Base-by-base conservation (phyloP, 1,140 invertebrate species). In the Microvelia longipes region DNA sequence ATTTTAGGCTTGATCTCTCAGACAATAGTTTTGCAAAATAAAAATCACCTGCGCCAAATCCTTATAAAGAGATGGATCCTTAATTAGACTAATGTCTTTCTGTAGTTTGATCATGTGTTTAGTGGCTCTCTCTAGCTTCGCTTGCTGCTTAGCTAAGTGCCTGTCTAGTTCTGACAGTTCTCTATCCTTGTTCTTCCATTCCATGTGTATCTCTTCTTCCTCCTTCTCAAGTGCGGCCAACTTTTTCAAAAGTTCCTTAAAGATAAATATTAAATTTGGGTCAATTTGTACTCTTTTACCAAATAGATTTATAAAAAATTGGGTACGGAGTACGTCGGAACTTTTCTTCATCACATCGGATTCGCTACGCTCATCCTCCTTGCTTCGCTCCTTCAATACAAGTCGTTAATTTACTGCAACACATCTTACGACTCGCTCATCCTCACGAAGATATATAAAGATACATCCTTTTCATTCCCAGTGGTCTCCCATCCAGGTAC, bases 61-160 rank as follows among this genome's bases (percentile, higher is more conserved):
- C 15, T 68, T 67, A 2, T 69, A 30, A 2, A 35, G n/a, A 5
- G 35, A 50, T 0, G 72, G 27, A 5, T 68, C 69, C 24, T 70
- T 73, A 1, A 64, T 24, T 1, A 35, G 27, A n/a, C 63, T 66
- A 0, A 75, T 29, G n/a, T 75, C 74, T 30, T 67, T 66, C 19
- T 70, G 63, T 5, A 75, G 15, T 64, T 70, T 73, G 11, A 67
- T 28, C 61, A 75, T 61, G 29, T 73, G 71, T 64, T 72, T 72
- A n/a, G 71, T 73, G 1, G 75, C 75, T 35, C 75, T 64, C 28
- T 66, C 29, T 28, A 76, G 70, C 68, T 76, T 76, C 15, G 14
- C 63, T 29, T 73, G 68, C 64, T 76, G 74, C 2, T 73, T 73
- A 25, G 63, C 70, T 35, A 76, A 26, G 28, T 73, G 72, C 50